phyloP scores from a whole-genome alignment of 2,888 invertebrate genomes.

The Erannis defoliaria region DNA sequence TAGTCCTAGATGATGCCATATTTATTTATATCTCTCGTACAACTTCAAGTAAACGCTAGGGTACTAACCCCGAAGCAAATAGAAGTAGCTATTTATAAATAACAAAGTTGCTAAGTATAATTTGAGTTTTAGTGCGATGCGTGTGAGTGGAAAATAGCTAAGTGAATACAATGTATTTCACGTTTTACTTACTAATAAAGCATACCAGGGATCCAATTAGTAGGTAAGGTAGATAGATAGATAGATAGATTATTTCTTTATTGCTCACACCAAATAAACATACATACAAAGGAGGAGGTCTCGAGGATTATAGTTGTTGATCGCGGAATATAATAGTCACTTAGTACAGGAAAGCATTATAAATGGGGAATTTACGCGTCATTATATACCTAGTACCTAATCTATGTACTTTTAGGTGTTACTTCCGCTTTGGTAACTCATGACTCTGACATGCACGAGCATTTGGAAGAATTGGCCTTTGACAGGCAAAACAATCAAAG shows the following conservation, averaged over 20 bases:
- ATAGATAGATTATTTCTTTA: too few species aligned
- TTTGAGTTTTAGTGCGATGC: slow-evolving; percentile 1
- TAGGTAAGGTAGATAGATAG: too few species aligned
- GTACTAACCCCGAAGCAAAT: not conserved
- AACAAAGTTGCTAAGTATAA: not conserved
- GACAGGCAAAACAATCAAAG: too few species aligned
- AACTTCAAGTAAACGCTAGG: not conserved
- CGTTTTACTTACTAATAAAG: too few species aligned
- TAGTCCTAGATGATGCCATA: not conserved
- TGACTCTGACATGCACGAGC: too few species aligned
- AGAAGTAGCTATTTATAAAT: not conserved
- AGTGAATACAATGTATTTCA: not conserved
- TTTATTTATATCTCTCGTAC: not conserved
- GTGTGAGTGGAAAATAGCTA: not conserved
- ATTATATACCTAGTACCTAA: not conserved
- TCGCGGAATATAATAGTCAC: not conserved
- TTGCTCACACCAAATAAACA: too few species aligned
- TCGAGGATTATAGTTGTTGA: not conserved
- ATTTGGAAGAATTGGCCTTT: too few species aligned
- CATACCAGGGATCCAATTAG: too few species aligned
- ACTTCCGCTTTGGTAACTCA: too few species aligned
- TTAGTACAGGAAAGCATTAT: not conserved
- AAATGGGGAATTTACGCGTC: not conserved
- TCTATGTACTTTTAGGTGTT: not conserved
- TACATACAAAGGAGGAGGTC: too few species aligned